Percentiles rank a stretch among this genome's conserved stretches.
Evolutionary conservation across 2,797 vertebrate genomes (phyloP).

Genomic region (Catostomus latipinnis): DNA sequence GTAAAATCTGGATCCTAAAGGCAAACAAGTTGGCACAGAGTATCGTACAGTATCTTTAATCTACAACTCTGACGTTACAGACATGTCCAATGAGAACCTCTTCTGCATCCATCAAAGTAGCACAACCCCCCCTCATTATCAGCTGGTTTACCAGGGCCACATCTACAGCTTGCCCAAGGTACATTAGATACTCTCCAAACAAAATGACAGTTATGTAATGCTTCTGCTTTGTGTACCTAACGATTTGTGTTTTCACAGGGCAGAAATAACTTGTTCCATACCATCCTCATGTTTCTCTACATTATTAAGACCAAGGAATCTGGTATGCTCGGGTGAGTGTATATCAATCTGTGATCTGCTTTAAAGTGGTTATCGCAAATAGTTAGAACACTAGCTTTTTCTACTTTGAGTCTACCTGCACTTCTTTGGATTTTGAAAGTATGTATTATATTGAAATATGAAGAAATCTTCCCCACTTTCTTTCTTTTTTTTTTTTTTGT

Average conservation of each 20-base stretch:
- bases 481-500: neutral
- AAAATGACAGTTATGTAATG: neutral
- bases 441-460: neutral
- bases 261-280: constrained; percentile 98
- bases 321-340: constrained; percentile 95
- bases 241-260: constrained; percentile 77
- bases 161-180: constrained; percentile 96
- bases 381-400: neutral
- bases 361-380: neutral
- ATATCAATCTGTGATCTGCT: neutral
- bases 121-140: constrained; percentile 92
- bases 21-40: no score
- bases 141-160: constrained; percentile 93
- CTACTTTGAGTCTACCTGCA: neutral
- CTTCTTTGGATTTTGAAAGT: neutral
- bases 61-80: constrained; percentile 67
- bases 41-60: neutral
- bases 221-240: constrained; percentile 2
- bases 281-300: constrained; percentile 95
- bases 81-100: constrained; percentile 90
- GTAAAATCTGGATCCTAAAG: no score
- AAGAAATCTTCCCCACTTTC: neutral
- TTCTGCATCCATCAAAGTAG: constrained; percentile 95
- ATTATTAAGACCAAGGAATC: constrained; percentile 97
- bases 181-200: constrained; percentile 41